These are phyloP conservation scores for Ploceus nigricollis DNA, from an alignment of 2,113 vertebrate genomes.

Conservation along the genomic window DNA sequence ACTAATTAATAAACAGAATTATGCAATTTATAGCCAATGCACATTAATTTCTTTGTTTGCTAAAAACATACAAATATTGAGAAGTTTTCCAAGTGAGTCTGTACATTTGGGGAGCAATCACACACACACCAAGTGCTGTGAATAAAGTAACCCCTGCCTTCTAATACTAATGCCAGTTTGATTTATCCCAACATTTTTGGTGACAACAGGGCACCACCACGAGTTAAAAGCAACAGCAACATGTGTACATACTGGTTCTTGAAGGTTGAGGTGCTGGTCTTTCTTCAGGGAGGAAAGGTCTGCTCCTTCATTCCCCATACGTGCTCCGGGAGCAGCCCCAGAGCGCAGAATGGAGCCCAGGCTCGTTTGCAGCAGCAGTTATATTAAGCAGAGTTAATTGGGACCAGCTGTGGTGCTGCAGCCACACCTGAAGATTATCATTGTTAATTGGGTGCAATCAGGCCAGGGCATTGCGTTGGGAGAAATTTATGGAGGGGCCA, in stretches of 20 bases:
- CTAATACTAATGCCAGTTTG: fast-evolving
- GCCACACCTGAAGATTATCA: neutral
- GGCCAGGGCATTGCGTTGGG: fast-evolving
- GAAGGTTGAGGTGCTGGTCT: fast-evolving
- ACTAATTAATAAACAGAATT: neutral
- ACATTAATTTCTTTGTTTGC: neutral
- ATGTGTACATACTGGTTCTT: fast-evolving
- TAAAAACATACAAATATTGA: neutral
- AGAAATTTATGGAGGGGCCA: neutral
- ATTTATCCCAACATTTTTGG: fast-evolving
- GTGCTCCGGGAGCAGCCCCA: neutral
- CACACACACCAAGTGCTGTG: fast-evolving
- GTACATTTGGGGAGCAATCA: fast-evolving
- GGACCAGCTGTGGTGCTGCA: neutral
- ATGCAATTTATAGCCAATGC: neutral
- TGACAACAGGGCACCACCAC: neutral
- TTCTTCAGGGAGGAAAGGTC: fast-evolving
- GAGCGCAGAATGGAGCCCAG: fast-evolving
- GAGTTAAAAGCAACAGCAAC: neutral
- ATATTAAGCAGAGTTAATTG: neutral
- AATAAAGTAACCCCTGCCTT: neutral
- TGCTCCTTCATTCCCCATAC: fast-evolving
- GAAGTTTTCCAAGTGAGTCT: neutral
- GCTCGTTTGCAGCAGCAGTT: no score
- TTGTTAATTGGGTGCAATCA: fast-evolving